Evolutionary conservation across 2,888 invertebrate species (phyloP), one percentile per base, ranked within the genome.

Genomic region (Melinaea menophilus): DNA sequence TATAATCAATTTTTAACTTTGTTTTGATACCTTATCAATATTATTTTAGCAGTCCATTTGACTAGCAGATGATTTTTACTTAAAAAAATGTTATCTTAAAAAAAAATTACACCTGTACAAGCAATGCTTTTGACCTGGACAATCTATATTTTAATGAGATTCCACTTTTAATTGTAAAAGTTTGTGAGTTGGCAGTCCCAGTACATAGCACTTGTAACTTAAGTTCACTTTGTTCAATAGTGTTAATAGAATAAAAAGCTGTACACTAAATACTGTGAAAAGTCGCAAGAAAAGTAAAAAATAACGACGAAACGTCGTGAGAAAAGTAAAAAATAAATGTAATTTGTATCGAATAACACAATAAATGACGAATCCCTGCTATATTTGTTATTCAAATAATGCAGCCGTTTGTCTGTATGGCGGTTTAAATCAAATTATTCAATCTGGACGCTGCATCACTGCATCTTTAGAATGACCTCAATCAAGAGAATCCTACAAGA

Each of bases 131-230:
- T 56, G 33, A 12, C 48, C 57, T 31, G 35, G 41, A 51, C 56
- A 37, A 62, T 58, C 62, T 56, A n/a, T 57, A 55, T 54, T 61
- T 62, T 63, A 65, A 69, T 67, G 64, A 65, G 58, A 65, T 65
- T 41, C 64, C 58, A 58, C n/a, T 65, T 69, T 60, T 63, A 68
- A 64, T 65, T 59, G 56, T 64, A 51, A 61, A 69, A 68, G 56
- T 67, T 70, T 46, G 56, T 68, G 64, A 51, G 59, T 65, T 70
- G 68, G 68, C 70, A 68, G 55, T 59, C 60, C 62, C 58, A 37
- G 41, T 41, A 51, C n/a, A 51, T 51, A 5, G 51, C 31, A 51
- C 51, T 51, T 51, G 31, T 31, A 31, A 51, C 5, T 51, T 51
- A 51, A 22, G 31, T 31, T 13, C 5, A 48, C 7, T 51, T 51